phyloP scores from a whole-genome alignment of 2,888 invertebrate species.

The Eilema sororculum region DNA sequence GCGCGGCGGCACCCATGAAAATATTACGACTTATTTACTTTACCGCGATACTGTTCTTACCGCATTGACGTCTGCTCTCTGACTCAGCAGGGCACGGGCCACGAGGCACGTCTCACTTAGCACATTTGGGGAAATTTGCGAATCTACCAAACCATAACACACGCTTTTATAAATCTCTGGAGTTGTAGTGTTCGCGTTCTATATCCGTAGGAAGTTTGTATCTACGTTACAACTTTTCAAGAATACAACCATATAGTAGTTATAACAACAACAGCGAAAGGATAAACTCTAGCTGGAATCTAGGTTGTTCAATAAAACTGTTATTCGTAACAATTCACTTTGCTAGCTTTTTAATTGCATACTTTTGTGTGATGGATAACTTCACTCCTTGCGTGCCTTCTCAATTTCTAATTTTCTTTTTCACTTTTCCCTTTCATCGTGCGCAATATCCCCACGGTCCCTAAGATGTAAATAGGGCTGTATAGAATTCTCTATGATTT shows the following conservation, averaged over 20 bases:
- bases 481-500: too few species aligned
- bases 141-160: constrained; percentile 29
- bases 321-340: too few species aligned
- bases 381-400: neutral
- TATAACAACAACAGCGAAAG: neutral
- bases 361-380: too few species aligned
- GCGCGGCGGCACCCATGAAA: constrained; percentile 81
- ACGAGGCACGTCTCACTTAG: constrained; percentile 54
- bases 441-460: too few species aligned
- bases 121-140: constrained; percentile 43
- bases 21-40: constrained; percentile 85
- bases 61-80: constrained; percentile 71
- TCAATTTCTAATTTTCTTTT: neutral
- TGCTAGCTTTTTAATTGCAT: too few species aligned
- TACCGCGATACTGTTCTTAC: constrained; percentile 75
- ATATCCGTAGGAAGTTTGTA: constrained; percentile 2
- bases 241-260: neutral
- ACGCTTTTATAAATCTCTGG: constrained; percentile 2
- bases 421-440: neutral
- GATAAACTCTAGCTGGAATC: neutral
- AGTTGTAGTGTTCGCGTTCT: neutral
- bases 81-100: constrained; percentile 67
- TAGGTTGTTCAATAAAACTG: too few species aligned
- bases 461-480: too few species aligned
- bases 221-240: neutral